phyloP scores from a whole-genome alignment of 2,113 vertebrate species.

The Phoenicopterus ruber region DNA sequence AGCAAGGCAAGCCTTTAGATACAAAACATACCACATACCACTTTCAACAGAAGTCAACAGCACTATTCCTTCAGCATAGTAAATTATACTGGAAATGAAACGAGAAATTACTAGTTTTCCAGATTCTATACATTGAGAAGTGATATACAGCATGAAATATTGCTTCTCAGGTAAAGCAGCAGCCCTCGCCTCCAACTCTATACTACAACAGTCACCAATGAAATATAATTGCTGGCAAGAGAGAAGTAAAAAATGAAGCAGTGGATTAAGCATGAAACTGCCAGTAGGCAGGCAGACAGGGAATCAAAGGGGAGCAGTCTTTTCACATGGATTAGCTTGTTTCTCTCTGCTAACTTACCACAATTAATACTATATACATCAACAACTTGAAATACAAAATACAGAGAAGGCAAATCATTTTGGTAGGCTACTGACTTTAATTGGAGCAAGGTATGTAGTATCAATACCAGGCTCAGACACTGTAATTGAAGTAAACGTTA shows the following conservation, averaged over 20 bases:
- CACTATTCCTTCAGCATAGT: constrained; percentile 14
- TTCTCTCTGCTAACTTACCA: not conserved
- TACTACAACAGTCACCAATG: constrained; percentile 27
- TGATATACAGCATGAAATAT: constrained; percentile 35
- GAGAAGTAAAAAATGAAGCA: constrained; percentile 48
- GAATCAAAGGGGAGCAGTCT: not conserved
- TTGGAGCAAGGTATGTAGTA: not conserved
- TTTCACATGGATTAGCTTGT: not conserved
- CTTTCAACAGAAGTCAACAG: constrained; percentile 19
- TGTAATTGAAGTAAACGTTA: not conserved
- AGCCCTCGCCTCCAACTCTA: not conserved
- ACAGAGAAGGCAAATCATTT: not conserved
- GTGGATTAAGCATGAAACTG: constrained; percentile 18
- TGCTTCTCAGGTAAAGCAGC: constrained; percentile 39
- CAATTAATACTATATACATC: not conserved
- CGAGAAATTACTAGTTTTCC: constrained; percentile 53
- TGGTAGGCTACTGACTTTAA: not conserved
- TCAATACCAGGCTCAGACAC: not conserved
- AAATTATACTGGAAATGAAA: constrained; percentile 56
- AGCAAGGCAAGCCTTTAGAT: not conserved
- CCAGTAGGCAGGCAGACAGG: not conserved
- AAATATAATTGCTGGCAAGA: constrained; percentile 59
- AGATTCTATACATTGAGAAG: constrained; percentile 57
- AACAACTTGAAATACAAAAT: not conserved
- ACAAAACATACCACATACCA: not conserved